phyloP scores from a whole-genome alignment of 2,797 vertebrate genomes.

The Brotula barbata region DNA sequence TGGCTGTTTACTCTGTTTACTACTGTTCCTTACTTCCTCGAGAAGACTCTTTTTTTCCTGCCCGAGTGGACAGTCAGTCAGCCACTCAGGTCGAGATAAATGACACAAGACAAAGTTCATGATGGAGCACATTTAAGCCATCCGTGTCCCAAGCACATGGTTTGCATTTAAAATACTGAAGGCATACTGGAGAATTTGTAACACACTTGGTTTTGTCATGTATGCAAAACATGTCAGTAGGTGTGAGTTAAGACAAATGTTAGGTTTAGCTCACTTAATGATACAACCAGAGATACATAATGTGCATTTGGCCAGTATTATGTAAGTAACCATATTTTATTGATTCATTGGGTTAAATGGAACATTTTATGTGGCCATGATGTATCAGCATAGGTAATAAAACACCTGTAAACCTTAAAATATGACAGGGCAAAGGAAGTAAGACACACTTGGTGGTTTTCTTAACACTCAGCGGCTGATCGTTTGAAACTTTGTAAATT shows the following conservation, averaged over 20 bases:
- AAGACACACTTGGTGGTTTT: constrained; percentile 14
- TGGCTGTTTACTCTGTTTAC: not conserved
- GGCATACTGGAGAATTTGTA: not conserved
- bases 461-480: constrained; percentile 23
- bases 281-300: constrained; percentile 5
- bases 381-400: constrained; percentile 28
- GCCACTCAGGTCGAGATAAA: not conserved
- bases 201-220: not conserved
- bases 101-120: constrained; percentile 1
- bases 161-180: not conserved
- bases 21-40: too few species aligned
- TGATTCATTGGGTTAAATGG: constrained; percentile 27
- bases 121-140: not conserved
- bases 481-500: constrained; percentile 25
- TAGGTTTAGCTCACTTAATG: constrained; percentile 5
- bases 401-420: constrained; percentile 8
- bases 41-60: too few species aligned
- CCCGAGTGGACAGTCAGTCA: not conserved
- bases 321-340: constrained; percentile 37
- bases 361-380: constrained; percentile 30
- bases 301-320: constrained; percentile 10
- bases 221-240: not conserved
- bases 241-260: not conserved
- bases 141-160: not conserved
- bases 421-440: constrained; percentile 44